phyloP scores from a whole-genome alignment of 1,140 invertebrate species.

The Bilobella aurantiaca region DNA sequence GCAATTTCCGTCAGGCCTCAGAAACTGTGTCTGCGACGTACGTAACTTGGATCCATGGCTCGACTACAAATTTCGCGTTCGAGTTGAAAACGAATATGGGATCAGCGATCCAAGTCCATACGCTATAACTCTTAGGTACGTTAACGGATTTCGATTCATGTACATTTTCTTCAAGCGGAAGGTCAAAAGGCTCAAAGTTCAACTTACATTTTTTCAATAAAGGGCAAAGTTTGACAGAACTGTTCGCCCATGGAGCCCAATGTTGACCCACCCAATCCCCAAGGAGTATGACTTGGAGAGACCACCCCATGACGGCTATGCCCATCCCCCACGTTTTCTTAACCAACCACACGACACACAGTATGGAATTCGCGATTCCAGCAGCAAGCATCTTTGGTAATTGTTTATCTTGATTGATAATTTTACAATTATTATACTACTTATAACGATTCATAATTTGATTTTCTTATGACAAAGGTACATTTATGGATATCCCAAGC shows the following conservation, averaged over 20 bases:
- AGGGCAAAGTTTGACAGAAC: constrained; percentile 68
- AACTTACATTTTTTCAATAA: constrained; percentile 24
- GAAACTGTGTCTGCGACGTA: constrained; percentile 74
- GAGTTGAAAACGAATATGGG: constrained; percentile 94
- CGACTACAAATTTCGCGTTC: constrained; percentile 82
- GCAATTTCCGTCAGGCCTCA: constrained; percentile 47
- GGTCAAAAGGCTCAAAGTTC: background rate
- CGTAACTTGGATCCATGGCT: constrained; percentile 68
- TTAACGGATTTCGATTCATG: background rate
- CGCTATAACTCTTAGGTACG: constrained; percentile 50
- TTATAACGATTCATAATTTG: too few relatives aligned
- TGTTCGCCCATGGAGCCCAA: constrained; percentile 64
- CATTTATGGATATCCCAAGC: constrained; percentile 77
- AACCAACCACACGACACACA: constrained; percentile 71
- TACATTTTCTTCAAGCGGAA: background rate
- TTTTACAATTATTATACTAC: too few relatives aligned
- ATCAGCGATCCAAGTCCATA: constrained; percentile 88
- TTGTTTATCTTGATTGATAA: background rate
- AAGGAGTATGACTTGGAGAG: constrained; percentile 80
- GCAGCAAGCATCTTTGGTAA: constrained; percentile 79
- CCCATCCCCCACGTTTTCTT: constrained; percentile 59
- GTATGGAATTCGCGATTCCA: constrained; percentile 53
- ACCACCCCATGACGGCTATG: constrained; percentile 68
- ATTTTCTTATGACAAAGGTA: background rate
- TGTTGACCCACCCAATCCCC: constrained; percentile 56